Conservation (phyloP, 2,888 invertebrate species). For the Achlya flavicornis region DNA sequence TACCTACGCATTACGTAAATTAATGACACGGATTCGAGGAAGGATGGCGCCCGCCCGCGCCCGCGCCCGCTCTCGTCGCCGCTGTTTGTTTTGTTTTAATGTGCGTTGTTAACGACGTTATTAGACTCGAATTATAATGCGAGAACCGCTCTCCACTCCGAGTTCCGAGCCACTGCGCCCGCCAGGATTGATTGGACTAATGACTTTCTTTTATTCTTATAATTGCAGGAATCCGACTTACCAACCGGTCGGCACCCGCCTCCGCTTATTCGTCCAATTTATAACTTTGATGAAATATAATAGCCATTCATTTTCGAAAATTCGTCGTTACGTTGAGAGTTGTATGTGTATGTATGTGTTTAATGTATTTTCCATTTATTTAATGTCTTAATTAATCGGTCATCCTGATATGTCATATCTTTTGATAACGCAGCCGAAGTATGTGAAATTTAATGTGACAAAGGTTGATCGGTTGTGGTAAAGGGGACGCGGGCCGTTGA, state of each 20-base stretch:
- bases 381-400: not conserved
- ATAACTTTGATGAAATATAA: constrained; percentile 64
- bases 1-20: constrained; percentile 85
- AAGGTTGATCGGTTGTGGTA: constrained; percentile 14
- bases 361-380: constrained; percentile 8
- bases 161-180: constrained; percentile 37
- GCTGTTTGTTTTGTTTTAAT: constrained; percentile 83
- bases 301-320: constrained; percentile 57
- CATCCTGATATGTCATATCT: not conserved
- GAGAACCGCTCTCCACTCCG: constrained; percentile 49
- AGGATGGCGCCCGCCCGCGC: constrained; percentile 79
- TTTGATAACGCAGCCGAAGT: not conserved
- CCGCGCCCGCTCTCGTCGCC: constrained; percentile 62
- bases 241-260: constrained; percentile 46
- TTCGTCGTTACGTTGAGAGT: constrained; percentile 44
- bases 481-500: constrained; percentile 9
- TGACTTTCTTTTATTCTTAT: constrained; percentile 76
- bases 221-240: constrained; percentile 75
- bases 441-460: constrained; percentile 8
- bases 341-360: too few relatives aligned
- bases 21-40: constrained; percentile 85
- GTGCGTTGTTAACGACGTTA: constrained; percentile 82
- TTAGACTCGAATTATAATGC: constrained; percentile 79
- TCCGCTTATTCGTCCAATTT: constrained; percentile 56
- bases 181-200: constrained; percentile 74